A percentile compares a stretch with the other conserved stretches of the same genome.
Conservation (phyloP, 2,888 invertebrate species). For the Hemithea aestivaria region DNA sequence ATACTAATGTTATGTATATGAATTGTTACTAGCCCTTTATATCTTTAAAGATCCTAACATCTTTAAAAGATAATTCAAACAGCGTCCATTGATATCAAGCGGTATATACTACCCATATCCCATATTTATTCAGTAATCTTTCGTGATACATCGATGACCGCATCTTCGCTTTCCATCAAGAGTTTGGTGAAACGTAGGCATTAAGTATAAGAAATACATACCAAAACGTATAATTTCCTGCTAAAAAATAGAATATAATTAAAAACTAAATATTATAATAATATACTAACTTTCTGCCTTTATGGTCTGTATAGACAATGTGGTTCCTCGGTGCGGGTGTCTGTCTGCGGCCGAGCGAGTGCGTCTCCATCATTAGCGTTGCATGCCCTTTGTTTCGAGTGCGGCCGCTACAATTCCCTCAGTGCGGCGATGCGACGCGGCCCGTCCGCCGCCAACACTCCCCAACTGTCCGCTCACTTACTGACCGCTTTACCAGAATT, state of each 20-base stretch:
- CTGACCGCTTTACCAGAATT: slow-evolving; percentile 57
- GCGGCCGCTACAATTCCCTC: slow-evolving; percentile 20
- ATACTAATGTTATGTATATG: too few relatives aligned
- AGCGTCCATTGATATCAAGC: too few relatives aligned
- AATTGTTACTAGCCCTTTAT: too few relatives aligned
- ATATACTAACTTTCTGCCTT: slow-evolving; percentile 72
- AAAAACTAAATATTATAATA: background rate
- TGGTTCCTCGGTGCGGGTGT: slow-evolving; percentile 69
- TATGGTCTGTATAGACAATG: slow-evolving; percentile 75
- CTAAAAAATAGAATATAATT: background rate
- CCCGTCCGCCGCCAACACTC: slow-evolving; percentile 42
- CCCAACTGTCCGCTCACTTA: slow-evolving; percentile 51
- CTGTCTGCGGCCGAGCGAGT: slow-evolving; percentile 56
- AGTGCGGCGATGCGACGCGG: slow-evolving; percentile 7
- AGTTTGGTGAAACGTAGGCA: too few relatives aligned
- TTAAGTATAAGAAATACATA: too few relatives aligned
- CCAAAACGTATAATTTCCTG: too few relatives aligned
- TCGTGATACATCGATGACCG: too few relatives aligned
- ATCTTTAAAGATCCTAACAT: too few relatives aligned
- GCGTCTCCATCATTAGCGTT: slow-evolving; percentile 55
- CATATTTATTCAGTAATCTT: too few relatives aligned
- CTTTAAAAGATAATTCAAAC: too few relatives aligned
- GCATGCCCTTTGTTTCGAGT: slow-evolving; percentile 28
- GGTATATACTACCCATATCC: too few relatives aligned
- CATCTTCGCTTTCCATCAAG: too few relatives aligned